A percentile compares a stretch with the other conserved stretches of the same genome.
These are phyloP conservation scores for Megaleporinus macrocephalus DNA, from an alignment of 2,113 vertebrate genomes.

Conservation along the genomic window DNA sequence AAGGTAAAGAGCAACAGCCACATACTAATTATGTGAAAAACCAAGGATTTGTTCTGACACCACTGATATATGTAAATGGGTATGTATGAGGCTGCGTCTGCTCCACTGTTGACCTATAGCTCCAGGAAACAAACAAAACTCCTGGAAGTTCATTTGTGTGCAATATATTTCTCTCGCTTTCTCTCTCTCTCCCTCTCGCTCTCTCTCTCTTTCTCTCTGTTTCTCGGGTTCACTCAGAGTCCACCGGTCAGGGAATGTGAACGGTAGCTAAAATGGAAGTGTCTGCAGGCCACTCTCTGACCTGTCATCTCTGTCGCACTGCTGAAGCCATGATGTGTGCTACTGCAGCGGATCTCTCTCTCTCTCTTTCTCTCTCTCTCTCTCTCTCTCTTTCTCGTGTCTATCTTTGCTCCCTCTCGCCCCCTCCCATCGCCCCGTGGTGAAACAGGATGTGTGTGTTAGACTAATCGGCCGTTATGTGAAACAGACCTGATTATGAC, in stretches of 20 bases:
- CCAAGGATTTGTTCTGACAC: too few species aligned
- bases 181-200: constrained; percentile 20
- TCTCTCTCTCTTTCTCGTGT: constrained; percentile 68
- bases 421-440: not conserved
- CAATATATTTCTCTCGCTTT: constrained; percentile 41
- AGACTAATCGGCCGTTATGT: constrained; percentile 90
- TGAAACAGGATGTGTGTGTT: constrained; percentile 76
- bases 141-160: not conserved
- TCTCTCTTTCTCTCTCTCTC: constrained; percentile 64
- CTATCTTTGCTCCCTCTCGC: constrained; percentile 39
- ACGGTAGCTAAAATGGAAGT: constrained; percentile 79
- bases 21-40: too few species aligned
- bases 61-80: too few species aligned
- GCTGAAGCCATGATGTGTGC: constrained; percentile 78
- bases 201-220: constrained; percentile 45
- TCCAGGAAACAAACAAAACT: not conserved
- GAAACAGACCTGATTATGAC: constrained; percentile 96
- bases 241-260: constrained; percentile 84
- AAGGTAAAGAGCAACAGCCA: too few species aligned
- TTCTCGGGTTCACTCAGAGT: constrained; percentile 86
- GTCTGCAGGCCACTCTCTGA: constrained; percentile 88
- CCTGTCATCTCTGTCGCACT: constrained; percentile 87
- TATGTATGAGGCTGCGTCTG: not conserved
- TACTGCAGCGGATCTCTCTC: constrained; percentile 54
- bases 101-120: not conserved